Evolutionary conservation across 1,140 invertebrate genomes (phyloP).

Genomic region (Pachyrhynchus sulphureomaculatus): DNA sequence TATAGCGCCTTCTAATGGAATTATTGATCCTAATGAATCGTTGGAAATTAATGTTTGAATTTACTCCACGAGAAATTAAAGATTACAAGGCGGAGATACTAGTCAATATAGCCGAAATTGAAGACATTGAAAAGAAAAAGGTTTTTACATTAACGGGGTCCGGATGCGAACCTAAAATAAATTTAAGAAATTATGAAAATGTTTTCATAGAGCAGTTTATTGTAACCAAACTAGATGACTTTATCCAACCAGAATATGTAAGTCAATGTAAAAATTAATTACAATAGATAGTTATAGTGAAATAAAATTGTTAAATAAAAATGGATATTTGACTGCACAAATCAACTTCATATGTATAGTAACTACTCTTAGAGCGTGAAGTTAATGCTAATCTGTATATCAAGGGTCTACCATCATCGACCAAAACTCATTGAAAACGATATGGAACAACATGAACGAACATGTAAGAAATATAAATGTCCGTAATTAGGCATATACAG

Average conservation of each 20-base stretch:
- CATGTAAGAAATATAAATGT: too few species aligned
- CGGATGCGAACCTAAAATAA: constrained; percentile 37
- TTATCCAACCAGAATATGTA: constrained; percentile 35
- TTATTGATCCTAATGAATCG: constrained; percentile 32
- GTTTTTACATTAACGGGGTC: constrained; percentile 28
- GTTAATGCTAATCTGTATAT: too few species aligned
- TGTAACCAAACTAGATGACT: constrained; percentile 34
- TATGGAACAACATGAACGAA: too few species aligned
- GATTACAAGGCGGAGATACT: constrained; percentile 35
- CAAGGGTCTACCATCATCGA: too few species aligned
- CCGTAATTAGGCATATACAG: too few species aligned
- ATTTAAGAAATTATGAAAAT: constrained; percentile 35
- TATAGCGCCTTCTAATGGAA: constrained; percentile 38
- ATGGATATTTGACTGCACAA: too few species aligned
- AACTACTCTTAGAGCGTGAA: too few species aligned
- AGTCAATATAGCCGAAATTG: constrained; percentile 37
- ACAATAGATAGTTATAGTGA: too few species aligned
- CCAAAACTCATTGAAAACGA: too few species aligned
- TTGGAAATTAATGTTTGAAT: constrained; percentile 33
- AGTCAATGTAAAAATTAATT: too few species aligned
- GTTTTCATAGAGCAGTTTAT: constrained; percentile 43
- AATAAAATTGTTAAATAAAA: too few species aligned
- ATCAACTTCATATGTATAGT: too few species aligned
- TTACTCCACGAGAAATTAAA: constrained; percentile 29
- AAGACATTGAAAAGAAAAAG: constrained; percentile 32